Percentiles rank a stretch among this genome's conserved stretches.
phyloP scores from a whole-genome alignment of 1,140 invertebrate genomes.

The Panagrolaimus sp. region DNA sequence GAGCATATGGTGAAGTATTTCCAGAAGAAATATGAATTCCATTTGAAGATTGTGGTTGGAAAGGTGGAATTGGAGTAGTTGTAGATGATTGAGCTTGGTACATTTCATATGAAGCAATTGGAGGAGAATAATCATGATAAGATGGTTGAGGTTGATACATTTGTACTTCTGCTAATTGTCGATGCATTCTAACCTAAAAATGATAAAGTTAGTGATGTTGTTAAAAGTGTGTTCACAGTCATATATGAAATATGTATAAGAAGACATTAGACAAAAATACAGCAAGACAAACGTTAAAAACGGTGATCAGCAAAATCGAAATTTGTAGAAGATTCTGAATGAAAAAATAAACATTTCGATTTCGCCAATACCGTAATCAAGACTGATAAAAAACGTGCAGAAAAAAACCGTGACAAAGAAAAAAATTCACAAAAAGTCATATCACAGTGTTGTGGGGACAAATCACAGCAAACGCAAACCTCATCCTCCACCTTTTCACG shows the following conservation, averaged over 20 bases:
- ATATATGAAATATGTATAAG: neutral
- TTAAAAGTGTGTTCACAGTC: no score
- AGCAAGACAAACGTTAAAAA: neutral
- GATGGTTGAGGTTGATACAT: neutral
- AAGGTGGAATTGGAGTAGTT: neutral
- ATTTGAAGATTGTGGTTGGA: neutral
- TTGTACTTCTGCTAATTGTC: neutral
- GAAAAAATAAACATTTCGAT: no score
- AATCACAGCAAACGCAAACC: slow-evolving; percentile 66
- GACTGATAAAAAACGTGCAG: neutral
- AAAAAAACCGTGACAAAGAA: slow-evolving; percentile 5
- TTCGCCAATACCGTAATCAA: no score
- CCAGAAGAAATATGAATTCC: neutral
- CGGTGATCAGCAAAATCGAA: no score
- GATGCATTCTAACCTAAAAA: slow-evolving; percentile 9
- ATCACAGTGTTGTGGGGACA: slow-evolving; percentile 8
- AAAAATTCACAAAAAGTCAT: neutral
- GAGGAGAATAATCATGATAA: slow-evolving; percentile 16
- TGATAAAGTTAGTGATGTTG: neutral
- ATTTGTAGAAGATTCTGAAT: no score
- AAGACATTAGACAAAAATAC: neutral
- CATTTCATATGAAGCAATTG: neutral
- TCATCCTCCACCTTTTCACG: slow-evolving; percentile 97
- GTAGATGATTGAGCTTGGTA: neutral
- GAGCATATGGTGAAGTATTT: neutral